phyloP scores from a whole-genome alignment of 2,888 invertebrate genomes.

The Linyphia triangularis region DNA sequence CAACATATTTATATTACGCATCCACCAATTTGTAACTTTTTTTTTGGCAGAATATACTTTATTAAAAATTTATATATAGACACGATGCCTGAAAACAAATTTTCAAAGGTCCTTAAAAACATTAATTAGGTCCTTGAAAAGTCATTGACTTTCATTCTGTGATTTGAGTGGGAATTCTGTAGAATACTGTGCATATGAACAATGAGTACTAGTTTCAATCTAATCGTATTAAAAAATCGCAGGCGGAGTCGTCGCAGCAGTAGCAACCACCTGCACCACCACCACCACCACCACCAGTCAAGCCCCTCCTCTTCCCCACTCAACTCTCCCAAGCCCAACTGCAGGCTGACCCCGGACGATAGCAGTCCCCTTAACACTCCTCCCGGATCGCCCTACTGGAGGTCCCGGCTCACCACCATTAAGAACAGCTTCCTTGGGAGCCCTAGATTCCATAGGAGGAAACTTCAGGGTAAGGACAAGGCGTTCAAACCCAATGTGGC shows the following conservation, averaged over 20 bases:
- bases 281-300: conserved; percentile 37
- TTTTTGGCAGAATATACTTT: too few species aligned
- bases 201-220: not conserved
- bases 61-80: too few species aligned
- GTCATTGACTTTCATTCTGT: too few species aligned
- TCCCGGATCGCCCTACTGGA: conserved; percentile 86
- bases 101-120: too few species aligned
- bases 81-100: too few species aligned
- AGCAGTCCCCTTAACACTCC: conserved; percentile 77
- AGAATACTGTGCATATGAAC: not conserved
- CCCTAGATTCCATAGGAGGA: conserved; percentile 96
- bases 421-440: conserved; percentile 98
- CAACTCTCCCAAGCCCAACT: conserved; percentile 83
- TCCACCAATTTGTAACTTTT: too few species aligned
- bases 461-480: conserved; percentile 86
- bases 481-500: too few species aligned
- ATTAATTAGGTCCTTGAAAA: too few species aligned
- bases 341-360: conserved; percentile 79
- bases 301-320: conserved; percentile 78
- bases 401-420: conserved; percentile 93
- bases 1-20: too few species aligned
- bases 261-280: too few species aligned
- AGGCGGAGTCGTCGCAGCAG: conserved; percentile 66
- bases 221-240: not conserved
- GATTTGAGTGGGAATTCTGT: too few species aligned